Conservation (phyloP, 1,140 invertebrate species). For the Polypedilum pembai region DNA sequence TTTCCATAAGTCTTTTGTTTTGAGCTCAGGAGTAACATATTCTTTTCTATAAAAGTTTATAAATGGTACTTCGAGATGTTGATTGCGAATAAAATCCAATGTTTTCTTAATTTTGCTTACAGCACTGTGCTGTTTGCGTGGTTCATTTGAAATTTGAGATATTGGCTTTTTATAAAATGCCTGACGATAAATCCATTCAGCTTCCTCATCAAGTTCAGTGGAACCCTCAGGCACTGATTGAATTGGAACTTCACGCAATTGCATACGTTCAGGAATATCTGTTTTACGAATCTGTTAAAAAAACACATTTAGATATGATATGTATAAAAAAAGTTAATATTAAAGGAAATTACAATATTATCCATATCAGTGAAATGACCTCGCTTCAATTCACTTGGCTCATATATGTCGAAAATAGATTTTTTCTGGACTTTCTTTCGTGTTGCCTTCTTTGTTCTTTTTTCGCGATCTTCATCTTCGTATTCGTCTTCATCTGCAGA, state of each 20-base stretch:
- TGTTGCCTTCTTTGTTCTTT: constrained; percentile 60
- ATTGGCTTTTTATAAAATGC: constrained; percentile 80
- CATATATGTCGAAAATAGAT: constrained; percentile 92
- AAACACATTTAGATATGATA: not conserved
- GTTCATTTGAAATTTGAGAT: constrained; percentile 48
- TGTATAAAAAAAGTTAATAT: not conserved
- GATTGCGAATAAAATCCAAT: constrained; percentile 92
- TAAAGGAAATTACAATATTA: constrained; percentile 59
- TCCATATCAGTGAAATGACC: constrained; percentile 93
- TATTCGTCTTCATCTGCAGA: constrained; percentile 71
- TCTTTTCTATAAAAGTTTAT: constrained; percentile 99
- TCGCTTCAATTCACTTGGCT: constrained; percentile 92
- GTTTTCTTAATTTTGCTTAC: constrained; percentile 88
- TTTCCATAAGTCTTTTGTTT: constrained; percentile 94
- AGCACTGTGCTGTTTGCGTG: constrained; percentile 44
- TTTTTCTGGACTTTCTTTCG: constrained; percentile 76
- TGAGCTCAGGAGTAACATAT: constrained; percentile 89
- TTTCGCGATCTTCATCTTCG: constrained; percentile 53
- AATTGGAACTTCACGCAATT: constrained; percentile 80
- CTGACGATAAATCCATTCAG: constrained; percentile 95
- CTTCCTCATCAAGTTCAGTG: constrained; percentile 87
- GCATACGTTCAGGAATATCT: constrained; percentile 87
- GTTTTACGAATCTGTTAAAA: constrained; percentile 64
- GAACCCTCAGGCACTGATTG: constrained; percentile 72
- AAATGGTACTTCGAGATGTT: constrained; percentile 92